These are phyloP conservation scores for Synergus laeviventris DNA, from an alignment of 2,888 invertebrate species.

Conservation along the genomic window DNA sequence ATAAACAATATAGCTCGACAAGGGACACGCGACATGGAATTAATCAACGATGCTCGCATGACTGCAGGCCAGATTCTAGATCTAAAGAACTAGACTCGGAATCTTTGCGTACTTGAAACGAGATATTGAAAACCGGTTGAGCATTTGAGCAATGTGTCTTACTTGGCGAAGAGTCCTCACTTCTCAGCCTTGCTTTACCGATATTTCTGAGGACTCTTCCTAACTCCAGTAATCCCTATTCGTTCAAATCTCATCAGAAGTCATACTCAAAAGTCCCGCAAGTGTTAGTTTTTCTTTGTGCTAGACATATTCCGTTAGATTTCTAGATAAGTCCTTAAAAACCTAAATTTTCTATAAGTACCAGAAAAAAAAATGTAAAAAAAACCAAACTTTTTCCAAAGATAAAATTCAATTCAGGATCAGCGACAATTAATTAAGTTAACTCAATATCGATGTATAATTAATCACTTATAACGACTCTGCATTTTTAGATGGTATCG, in stretches of 20 bases:
- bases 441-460: background rate
- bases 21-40: constrained; percentile 5
- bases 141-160: constrained; percentile 33
- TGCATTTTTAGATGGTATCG: background rate
- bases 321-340: background rate
- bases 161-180: constrained; percentile 3
- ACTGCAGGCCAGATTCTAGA: background rate
- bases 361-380: background rate
- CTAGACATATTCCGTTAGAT: constrained; percentile 9
- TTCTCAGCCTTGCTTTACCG: background rate
- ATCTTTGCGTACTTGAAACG: constrained; percentile 25
- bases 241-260: constrained; percentile 30
- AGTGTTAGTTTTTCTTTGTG: constrained; percentile 8
- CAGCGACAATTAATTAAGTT: background rate
- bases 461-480: background rate
- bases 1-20: background rate
- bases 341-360: background rate
- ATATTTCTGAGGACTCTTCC: constrained; percentile 1
- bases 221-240: constrained; percentile 18
- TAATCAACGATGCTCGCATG: background rate
- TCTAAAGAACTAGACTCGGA: constrained; percentile 14
- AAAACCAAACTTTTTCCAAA: too few relatives aligned
- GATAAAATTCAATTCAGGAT: too few relatives aligned
- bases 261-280: constrained; percentile 35
- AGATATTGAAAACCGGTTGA: constrained; percentile 39